Conservation (phyloP, 2,797 vertebrate species). For the Psittacula echo region DNA sequence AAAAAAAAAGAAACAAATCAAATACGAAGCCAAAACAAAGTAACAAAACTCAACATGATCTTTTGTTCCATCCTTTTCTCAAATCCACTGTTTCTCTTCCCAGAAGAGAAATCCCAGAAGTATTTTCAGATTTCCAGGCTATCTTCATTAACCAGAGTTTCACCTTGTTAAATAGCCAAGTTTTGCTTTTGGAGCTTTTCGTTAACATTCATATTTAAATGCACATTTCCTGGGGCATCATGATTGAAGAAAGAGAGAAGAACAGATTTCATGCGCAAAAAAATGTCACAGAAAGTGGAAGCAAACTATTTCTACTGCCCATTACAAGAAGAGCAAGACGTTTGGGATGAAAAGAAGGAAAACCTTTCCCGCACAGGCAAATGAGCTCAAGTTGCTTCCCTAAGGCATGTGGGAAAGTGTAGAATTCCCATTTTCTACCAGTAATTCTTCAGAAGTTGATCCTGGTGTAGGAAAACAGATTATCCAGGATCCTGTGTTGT, state of each 20-base stretch:
- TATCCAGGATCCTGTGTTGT: neutral
- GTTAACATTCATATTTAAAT: neutral
- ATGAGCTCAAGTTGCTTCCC: neutral
- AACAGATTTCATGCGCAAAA: neutral
- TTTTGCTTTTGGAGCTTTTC: neutral
- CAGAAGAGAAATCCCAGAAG: neutral
- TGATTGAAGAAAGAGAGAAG: accelerated
- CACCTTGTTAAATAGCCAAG: neutral
- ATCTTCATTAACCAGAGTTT: neutral
- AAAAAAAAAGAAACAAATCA: too few species aligned
- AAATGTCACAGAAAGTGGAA: neutral
- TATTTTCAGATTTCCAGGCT: neutral
- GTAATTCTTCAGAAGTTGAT: neutral
- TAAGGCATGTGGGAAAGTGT: neutral
- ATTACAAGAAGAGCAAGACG: neutral
- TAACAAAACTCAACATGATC: neutral
- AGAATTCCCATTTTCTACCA: neutral
- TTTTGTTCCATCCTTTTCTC: neutral
- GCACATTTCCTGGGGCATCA: neutral
- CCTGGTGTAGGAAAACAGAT: neutral
- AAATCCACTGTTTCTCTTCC: neutral
- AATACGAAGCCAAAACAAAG: neutral
- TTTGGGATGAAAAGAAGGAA: neutral
- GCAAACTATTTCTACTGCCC: neutral
- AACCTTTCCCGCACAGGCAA: neutral